phyloP scores from a whole-genome alignment of 1,140 invertebrate species.

The Galleria mellonella region DNA sequence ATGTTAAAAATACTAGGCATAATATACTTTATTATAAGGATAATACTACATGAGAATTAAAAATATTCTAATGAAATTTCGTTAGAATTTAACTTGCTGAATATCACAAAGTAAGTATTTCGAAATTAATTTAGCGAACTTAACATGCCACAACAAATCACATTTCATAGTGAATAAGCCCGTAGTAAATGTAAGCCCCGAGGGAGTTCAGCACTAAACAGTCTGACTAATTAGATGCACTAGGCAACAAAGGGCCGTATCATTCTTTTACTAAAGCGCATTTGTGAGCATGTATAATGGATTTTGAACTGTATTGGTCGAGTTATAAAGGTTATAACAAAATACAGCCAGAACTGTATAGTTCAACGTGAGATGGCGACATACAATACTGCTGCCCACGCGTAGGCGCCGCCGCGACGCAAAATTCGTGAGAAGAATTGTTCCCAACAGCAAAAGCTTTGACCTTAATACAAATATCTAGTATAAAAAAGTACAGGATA shows the following conservation, averaged over 20 bases:
- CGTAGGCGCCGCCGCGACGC: conserved; percentile 54
- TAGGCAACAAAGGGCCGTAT: conserved; percentile 55
- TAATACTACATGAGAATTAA: too few species aligned
- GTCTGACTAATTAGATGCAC: conserved; percentile 70
- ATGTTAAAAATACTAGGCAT: conserved; percentile 8
- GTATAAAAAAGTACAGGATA: too few species aligned
- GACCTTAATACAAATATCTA: too few species aligned
- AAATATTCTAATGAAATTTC: too few species aligned
- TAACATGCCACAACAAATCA: conserved; percentile 40
- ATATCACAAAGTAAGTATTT: conserved; percentile 1
- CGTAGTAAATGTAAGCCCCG: conserved; percentile 46
- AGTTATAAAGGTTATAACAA: conserved; percentile 19
- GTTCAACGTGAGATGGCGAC: conserved; percentile 54
- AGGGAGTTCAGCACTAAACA: conserved; percentile 60
- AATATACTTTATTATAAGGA: conserved; percentile 2
- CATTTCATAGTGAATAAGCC: conserved; percentile 46
- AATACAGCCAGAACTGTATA: conserved; percentile 15
- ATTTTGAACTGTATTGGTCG: conserved; percentile 19
- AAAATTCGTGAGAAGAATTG: conserved; percentile 67
- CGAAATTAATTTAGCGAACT: neutral
- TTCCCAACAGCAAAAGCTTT: conserved; percentile 6
- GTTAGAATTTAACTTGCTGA: too few species aligned
- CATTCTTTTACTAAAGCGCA: conserved; percentile 17
- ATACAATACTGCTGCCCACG: conserved; percentile 63
- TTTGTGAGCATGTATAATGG: conserved; percentile 1